Base-by-base conservation (phyloP, 2,113 vertebrate genomes). In the Etheostoma spectabile region DNA sequence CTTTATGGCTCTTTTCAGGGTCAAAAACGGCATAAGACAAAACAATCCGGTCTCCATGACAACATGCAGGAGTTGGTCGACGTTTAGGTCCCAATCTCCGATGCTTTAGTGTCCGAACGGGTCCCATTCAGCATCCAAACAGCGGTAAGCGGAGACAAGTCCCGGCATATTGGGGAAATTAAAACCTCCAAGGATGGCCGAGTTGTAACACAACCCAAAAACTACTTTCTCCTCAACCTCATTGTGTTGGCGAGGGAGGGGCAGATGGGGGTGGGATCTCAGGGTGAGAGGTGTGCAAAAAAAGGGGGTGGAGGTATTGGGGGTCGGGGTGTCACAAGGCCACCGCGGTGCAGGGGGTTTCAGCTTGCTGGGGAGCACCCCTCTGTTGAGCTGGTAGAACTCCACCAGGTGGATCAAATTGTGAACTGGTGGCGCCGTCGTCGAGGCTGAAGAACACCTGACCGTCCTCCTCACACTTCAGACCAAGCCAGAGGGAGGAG, bases 311-410 rank as follows among this genome's bases (percentile, higher is more conserved):
- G 70, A 60, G 64, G 71, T 30, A 69, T 19, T 5, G 53, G 68
- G 62, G 19, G 35, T n/a, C 52, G 52, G 79, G 80, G 82, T 90
- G 96, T 99, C 96, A 99, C 96, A 99, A 98, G 97, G 98, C 97
- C 95, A 99, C 97, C 45, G 96, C 95, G 91, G 97, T 97, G 94
- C 98, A 99, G 81, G 98, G 97, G 94, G 98, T 92, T 98, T 99
- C 86, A 99, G 97, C 94, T 97, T 99, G 95, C 97, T 99, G 84
- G 98, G 98, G 93, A 99, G 96, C 83, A 98, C 95, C 85, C 98
- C 98, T 94, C 96, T 96, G 96, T 99, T 99, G 86, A 99, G 97
- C 96, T 99, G 97, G 95, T 99, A 99, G 86, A 99, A 99, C 92
- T 99, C 98, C 86, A 99, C 98, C 91, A 99, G 96, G 90, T 99